A percentile compares a stretch with the other conserved stretches of the same genome.
Conservation (phyloP, 2,888 invertebrate species). For the Rhagophthalmus giganteus region DNA sequence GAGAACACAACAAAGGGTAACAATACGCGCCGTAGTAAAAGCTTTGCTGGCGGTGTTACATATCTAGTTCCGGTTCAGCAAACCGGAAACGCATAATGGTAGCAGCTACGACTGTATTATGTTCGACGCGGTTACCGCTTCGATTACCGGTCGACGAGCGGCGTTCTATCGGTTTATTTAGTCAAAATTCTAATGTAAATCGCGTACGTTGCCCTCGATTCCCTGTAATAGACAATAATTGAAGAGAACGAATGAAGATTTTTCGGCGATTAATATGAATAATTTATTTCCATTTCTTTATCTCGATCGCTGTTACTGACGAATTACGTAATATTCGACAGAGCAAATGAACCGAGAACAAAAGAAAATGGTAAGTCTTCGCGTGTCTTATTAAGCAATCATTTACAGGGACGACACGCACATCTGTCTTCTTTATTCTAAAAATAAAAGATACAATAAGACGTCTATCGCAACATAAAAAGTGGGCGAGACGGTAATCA, state of each 20-base stretch:
- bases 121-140: conserved; percentile 22
- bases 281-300: neutral
- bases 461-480: no score
- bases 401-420: no score
- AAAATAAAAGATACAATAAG: no score
- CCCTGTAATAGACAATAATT: no score
- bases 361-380: neutral
- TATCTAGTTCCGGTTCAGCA: conserved; percentile 32
- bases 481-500: no score
- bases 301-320: neutral
- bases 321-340: neutral
- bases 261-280: neutral
- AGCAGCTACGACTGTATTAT: conserved; percentile 20
- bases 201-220: no score
- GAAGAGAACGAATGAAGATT: no score
- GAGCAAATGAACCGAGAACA: neutral
- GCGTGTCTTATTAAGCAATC: no score
- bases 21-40: conserved; percentile 19
- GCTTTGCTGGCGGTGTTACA: conserved; percentile 27
- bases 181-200: no score
- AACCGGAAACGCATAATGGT: conserved; percentile 30
- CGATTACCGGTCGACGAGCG: conserved; percentile 5
- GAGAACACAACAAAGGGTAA: conserved; percentile 18
- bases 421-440: no score
- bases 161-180: neutral